Percentiles rank a stretch among this genome's conserved stretches.
Evolutionary conservation across 2,797 vertebrate species (phyloP).

Genomic region (Pseudomugil gertrudae): DNA sequence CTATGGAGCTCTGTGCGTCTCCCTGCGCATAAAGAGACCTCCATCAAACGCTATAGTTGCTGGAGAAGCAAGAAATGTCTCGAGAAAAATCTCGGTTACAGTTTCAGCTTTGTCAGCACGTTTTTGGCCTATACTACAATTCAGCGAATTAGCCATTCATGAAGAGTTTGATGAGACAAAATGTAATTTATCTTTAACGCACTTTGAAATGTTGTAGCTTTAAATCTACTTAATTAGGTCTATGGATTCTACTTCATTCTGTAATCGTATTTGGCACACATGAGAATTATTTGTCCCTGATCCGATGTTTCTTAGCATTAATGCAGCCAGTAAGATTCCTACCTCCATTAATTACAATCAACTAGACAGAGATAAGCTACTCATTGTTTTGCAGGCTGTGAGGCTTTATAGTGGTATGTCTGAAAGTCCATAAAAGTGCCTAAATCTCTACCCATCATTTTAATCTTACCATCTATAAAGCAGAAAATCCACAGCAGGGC

Average conservation of each 20-base stretch:
- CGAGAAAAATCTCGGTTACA: no score
- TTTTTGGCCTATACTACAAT: no score
- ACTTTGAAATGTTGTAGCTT: not conserved
- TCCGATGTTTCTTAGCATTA: not conserved
- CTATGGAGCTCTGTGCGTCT: no score
- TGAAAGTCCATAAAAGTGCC: not conserved
- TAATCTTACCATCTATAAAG: conserved; percentile 77
- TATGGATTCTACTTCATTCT: not conserved
- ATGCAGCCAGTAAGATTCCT: not conserved
- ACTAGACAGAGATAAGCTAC: not conserved
- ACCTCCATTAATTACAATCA: not conserved
- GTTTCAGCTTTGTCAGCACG: not conserved
- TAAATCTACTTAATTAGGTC: not conserved
- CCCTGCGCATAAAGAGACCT: no score
- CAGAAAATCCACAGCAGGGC: conserved; percentile 77
- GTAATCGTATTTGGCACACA: not conserved
- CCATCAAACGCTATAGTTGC: no score
- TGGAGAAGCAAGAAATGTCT: no score
- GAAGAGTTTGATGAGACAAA: not conserved
- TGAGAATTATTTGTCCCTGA: not conserved
- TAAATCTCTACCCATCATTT: not conserved
- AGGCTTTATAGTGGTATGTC: not conserved
- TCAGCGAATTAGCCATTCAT: not conserved
- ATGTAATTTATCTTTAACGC: not conserved
- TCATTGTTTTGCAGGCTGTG: not conserved